Evolutionary conservation across 2,888 invertebrate species (phyloP), one percentile per base, ranked within the genome.

Genomic region (Oligia latruncula): DNA sequence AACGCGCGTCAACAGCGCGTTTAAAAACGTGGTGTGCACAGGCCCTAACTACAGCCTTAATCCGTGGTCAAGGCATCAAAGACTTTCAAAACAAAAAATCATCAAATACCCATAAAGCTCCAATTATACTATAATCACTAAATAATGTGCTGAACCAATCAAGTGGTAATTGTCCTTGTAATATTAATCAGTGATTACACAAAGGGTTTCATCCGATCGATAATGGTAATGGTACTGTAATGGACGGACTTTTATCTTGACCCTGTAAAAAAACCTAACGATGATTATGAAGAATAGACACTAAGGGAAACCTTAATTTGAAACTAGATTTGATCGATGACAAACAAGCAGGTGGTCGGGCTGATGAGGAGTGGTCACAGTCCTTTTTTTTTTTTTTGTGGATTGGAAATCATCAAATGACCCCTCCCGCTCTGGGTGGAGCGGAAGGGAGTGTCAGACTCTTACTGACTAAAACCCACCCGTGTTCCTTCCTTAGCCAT

Each of bases 101-200:
- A 83, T 83, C 52, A 49, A 62, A 67, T 35, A 52, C 13, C 43
- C 40, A 67, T 64, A 84, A 71, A 49, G 40, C 11, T 35, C 35
- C 15, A 55, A 58, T 15, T 58, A 11, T 64, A 71, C 71, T 20
- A 43, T 78, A 84, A 75, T 77, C 52, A 73, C 72, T 65, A 72
- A 67, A 65, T 74, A 81, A 83, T 79, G 70, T 67, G 72, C 35
- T 2, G 23, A 70, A 60, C 74, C 81, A 88, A 88, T 88, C 81
- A 72, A 46, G 65, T 29, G 49, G 76, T 80, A 81, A 88, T 79
- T 71, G 68, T 20, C 5, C 20, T 65, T 88, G 78, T 84, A 87
- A 87, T 85, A 89, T 82, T 89, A 74, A 88, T 43, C 71, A 62
- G 62, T 85, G 82, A 84, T 87, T 84, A 85, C 78, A 43, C 35